Evolutionary conservation across 2,888 invertebrate species (phyloP).

Genomic region (Pristionchus arcanus): DNA sequence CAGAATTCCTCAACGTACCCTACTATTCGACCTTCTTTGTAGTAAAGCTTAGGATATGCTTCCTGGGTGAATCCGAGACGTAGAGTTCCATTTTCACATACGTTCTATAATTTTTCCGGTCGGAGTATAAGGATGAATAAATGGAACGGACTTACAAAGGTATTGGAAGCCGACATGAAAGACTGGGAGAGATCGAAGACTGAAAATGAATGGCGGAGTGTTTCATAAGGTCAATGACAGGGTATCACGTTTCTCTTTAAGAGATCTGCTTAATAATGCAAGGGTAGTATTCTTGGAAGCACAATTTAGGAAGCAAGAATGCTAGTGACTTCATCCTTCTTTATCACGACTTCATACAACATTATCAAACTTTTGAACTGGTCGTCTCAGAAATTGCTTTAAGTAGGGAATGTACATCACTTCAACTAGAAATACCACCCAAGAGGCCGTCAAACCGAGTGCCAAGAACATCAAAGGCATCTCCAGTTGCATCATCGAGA

Average conservation of each 20-base stretch:
- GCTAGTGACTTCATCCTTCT: background rate
- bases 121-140: background rate
- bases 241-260: slow-evolving; percentile 9
- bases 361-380: no score
- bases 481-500: slow-evolving; percentile 23
- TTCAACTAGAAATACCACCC: background rate
- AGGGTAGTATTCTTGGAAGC: background rate
- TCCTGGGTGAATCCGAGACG: background rate
- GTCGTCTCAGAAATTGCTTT: background rate
- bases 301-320: background rate
- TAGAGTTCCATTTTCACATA: background rate
- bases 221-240: background rate
- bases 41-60: background rate
- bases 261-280: background rate
- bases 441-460: background rate
- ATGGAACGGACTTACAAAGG: background rate
- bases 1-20: slow-evolving; percentile 1
- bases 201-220: background rate
- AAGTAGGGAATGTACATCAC: background rate
- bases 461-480: background rate
- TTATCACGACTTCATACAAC: no score
- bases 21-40: background rate
- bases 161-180: background rate
- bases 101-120: background rate
- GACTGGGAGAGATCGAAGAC: background rate